Evolutionary conservation across 1,140 invertebrate genomes (phyloP), one percentile per base, ranked within the genome.

Genomic region (Phocides pigmalion): DNA sequence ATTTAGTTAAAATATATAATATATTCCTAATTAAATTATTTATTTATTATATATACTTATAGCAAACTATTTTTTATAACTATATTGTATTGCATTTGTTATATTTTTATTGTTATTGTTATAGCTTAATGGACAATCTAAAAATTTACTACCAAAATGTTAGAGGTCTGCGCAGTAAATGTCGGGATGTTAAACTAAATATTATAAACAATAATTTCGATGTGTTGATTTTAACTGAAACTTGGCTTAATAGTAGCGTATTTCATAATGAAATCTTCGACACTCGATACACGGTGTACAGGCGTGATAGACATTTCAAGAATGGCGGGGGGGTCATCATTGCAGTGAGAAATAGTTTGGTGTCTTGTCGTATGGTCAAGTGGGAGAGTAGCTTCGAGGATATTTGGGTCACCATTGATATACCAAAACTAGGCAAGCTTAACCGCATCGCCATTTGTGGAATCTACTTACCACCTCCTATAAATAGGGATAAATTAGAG

Each of bases 401-500:
- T 4, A 1, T 54, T 1, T 54, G 51, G 51, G 51, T 54, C 6
- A 41, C 51, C 1, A 16, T 50, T 11, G 47, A 50, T 5, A 32
- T 16, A 14, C 16, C 14, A 11, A 50, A 22, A 14, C 19, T 12
- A 1, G 25, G 25, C 5, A 50, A 32, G 16, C n/a, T 1, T 28
- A 50, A 28, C 15, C 12, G 15, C 6, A 32, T 50, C 22, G 25
- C 58, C 12, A 2, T 50, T 0, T 50, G 47, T 50, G 47, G 1
- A 9, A 16, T 47, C 0, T 61, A 61, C 32, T 22, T 47, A n/a
- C 44, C 58, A n/a, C 42, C 56, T 2, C 56, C 51, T n/a, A 22
- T 64, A n/a, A 25, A 47, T n/a, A 41, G 32, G 3, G 20, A 62
- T 1, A 42, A 12, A 51, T 11, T 62, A 22, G 41, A 62, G 6